phyloP scores from a whole-genome alignment of 2,113 vertebrate species.

The Pholis gunnellus region DNA sequence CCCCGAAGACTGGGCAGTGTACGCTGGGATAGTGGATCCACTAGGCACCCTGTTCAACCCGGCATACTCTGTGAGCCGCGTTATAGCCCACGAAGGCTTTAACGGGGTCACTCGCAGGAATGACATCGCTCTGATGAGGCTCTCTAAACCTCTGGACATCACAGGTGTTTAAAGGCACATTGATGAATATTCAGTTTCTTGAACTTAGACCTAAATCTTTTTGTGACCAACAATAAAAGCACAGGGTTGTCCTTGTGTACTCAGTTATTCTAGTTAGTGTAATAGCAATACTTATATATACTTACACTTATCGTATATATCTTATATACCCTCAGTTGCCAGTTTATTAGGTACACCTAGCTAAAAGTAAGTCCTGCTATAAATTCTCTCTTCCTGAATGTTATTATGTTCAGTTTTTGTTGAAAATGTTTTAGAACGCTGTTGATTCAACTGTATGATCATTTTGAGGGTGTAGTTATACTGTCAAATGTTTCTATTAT shows the following conservation, averaged over 20 bases:
- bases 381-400: neutral
- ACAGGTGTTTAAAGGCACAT: conserved; percentile 48
- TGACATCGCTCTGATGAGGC: conserved; percentile 76
- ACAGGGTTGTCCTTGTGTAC: neutral
- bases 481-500: neutral
- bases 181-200: neutral
- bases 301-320: neutral
- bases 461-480: neutral
- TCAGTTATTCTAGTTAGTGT: neutral
- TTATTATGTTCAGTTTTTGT: neutral
- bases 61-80: conserved; percentile 42
- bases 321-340: neutral
- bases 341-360: neutral
- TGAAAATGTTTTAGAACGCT: neutral
- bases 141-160: conserved; percentile 55
- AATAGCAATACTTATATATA: neutral
- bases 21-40: conserved; percentile 59
- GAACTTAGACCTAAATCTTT: neutral
- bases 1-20: conserved; percentile 64
- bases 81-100: conserved; percentile 63
- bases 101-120: conserved; percentile 51
- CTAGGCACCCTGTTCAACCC: conserved; percentile 46
- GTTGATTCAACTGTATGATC: neutral
- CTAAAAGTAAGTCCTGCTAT: neutral
- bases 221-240: neutral